Percentiles rank a stretch among this genome's conserved stretches.
Evolutionary conservation across 2,888 invertebrate genomes (phyloP).

Genomic region (Piscicola geometra): DNA sequence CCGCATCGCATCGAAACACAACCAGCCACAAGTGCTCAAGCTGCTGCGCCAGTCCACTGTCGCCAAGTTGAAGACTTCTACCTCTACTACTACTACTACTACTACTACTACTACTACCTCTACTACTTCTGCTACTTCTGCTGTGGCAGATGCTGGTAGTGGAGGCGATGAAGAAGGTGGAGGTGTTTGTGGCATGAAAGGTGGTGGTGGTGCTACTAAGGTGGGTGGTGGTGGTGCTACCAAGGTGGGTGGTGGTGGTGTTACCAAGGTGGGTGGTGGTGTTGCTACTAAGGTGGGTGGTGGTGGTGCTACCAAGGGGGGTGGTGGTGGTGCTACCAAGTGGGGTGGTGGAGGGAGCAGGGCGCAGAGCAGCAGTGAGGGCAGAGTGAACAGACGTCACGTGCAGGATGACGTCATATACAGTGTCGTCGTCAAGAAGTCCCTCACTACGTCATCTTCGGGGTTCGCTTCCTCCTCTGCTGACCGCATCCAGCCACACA

Average conservation of each 20-base stretch:
- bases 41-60: conserved; percentile 62
- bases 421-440: conserved; percentile 13
- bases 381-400: too few species aligned
- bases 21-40: conserved; percentile 72
- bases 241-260: not conserved
- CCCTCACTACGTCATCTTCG: conserved; percentile 17
- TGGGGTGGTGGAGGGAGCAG: not conserved
- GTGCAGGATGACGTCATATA: not conserved
- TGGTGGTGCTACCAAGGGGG: not conserved
- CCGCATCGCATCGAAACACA: conserved; percentile 77
- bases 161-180: not conserved
- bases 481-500: not conserved
- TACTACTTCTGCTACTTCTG: too few species aligned
- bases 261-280: not conserved
- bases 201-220: too few species aligned
- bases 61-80: too few species aligned
- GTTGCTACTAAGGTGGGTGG: not conserved
- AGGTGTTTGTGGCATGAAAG: too few species aligned
- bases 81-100: too few species aligned
- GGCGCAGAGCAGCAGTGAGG: not conserved
- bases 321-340: too few species aligned
- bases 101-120: too few species aligned
- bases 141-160: not conserved
- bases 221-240: too few species aligned
- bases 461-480: conserved; percentile 11